Evolutionary conservation across 2,888 invertebrate species (phyloP).

Genomic region (Calameuta pallipes): DNA sequence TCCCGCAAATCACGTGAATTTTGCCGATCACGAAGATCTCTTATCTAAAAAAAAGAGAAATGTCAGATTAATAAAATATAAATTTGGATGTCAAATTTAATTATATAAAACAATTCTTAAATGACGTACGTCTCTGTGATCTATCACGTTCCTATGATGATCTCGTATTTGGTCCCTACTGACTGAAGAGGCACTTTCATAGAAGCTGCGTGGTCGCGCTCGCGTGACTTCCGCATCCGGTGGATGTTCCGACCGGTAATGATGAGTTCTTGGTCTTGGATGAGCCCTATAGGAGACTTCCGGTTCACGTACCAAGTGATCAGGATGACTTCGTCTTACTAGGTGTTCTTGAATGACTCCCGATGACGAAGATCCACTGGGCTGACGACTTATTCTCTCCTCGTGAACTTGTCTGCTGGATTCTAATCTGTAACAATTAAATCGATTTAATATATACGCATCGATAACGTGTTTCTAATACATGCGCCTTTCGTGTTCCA

Average conservation of each 20-base stretch:
- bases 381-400: slow-evolving; percentile 47
- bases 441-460: neutral
- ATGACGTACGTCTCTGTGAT: slow-evolving; percentile 28
- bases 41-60: slow-evolving; percentile 28
- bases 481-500: neutral
- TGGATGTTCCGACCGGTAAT: slow-evolving; percentile 51
- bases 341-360: slow-evolving; percentile 40
- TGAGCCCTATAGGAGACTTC: slow-evolving; percentile 50
- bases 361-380: slow-evolving; percentile 22
- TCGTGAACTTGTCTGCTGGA: slow-evolving; percentile 51
- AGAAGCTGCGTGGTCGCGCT: slow-evolving; percentile 61
- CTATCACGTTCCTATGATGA: slow-evolving; percentile 44
- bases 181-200: slow-evolving; percentile 54
- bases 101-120: neutral
- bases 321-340: slow-evolving; percentile 51
- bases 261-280: slow-evolving; percentile 53
- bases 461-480: neutral
- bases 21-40: slow-evolving; percentile 50
- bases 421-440: slow-evolving; percentile 38
- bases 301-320: slow-evolving; percentile 52
- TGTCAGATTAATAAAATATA: neutral
- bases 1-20: slow-evolving; percentile 54
- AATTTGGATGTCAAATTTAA: neutral
- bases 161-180: slow-evolving; percentile 54
- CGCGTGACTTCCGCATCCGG: slow-evolving; percentile 53